Conservation (phyloP, 2,888 invertebrate species). For the Clostera curtula region DNA sequence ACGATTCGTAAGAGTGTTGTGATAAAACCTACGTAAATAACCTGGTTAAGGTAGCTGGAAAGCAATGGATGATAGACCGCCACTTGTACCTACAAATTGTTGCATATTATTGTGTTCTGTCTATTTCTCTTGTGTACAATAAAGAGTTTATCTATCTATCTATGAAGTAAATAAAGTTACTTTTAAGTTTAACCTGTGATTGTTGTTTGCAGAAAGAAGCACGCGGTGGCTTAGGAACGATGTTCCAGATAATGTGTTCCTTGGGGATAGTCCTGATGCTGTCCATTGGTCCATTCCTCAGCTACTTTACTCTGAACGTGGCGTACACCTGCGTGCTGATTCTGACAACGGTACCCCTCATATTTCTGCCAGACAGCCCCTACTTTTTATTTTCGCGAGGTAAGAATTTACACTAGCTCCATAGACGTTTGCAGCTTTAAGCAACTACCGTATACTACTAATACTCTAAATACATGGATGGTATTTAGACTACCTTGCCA, state of each 20-base stretch:
- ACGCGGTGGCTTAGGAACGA: slow-evolving; percentile 45
- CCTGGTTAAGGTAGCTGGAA: no score
- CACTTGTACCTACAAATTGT: no score
- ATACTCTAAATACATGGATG: no score
- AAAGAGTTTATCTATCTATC: neutral
- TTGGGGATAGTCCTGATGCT: slow-evolving; percentile 42
- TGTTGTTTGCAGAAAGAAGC: slow-evolving; percentile 44
- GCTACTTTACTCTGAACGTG: slow-evolving; percentile 35
- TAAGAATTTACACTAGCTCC: slow-evolving; percentile 13
- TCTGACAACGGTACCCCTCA: slow-evolving; percentile 32
- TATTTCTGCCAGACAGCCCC: slow-evolving; percentile 50
- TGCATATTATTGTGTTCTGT: no score
- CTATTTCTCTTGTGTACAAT: no score
- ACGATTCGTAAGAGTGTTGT: no score
- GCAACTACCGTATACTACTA: no score
- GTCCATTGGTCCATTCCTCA: slow-evolving; percentile 47
- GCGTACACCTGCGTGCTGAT: slow-evolving; percentile 24
- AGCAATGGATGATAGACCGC: no score
- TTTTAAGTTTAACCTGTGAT: slow-evolving; percentile 3
- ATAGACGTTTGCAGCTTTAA: neutral
- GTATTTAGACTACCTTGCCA: no score
- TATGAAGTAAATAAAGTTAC: neutral
- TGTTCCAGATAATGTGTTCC: slow-evolving; percentile 47
- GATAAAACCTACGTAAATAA: no score
- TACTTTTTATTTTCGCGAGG: slow-evolving; percentile 50